phyloP scores from a whole-genome alignment of 2,797 vertebrate genomes.

The Carapus acus region DNA sequence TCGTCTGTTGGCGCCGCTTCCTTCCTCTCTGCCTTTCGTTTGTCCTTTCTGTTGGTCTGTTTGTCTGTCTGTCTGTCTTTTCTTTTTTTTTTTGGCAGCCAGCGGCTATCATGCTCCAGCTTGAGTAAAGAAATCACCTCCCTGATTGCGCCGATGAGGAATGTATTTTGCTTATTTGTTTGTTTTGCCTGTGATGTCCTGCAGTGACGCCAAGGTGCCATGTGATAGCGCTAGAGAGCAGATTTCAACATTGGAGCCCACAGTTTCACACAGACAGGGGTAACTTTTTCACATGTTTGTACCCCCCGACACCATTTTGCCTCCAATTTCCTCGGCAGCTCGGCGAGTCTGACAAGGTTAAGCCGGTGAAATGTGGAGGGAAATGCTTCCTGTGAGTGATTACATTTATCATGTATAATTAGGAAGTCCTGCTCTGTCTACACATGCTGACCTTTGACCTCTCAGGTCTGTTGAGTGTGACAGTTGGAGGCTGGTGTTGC shows the following conservation, averaged over 20 bases:
- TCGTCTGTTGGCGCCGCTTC: conserved; percentile 45
- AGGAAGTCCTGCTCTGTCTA: conserved; percentile 66
- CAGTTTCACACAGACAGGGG: neutral
- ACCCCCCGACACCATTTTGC: conserved; percentile 16
- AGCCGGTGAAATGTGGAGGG: conserved; percentile 59
- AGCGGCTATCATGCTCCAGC: conserved; percentile 55
- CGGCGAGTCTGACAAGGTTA: conserved; percentile 63
- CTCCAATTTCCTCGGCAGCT: conserved; percentile 17
- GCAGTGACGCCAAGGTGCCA: neutral
- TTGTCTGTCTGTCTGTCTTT: too few relatives aligned
- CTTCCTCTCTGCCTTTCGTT: too few relatives aligned
- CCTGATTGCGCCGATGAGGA: conserved; percentile 35
- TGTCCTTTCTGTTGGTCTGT: too few relatives aligned
- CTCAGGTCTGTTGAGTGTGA: conserved; percentile 41
- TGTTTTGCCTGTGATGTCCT: neutral
- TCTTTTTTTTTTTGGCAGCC: too few relatives aligned
- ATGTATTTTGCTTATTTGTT: conserved; percentile 46
- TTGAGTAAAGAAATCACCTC: conserved; percentile 33
- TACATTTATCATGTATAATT: conserved; percentile 72
- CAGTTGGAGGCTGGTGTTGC: conserved; percentile 54
- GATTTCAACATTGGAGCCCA: neutral
- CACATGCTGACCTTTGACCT: conserved; percentile 60
- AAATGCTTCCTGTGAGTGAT: conserved; percentile 66
- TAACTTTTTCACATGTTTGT: conserved; percentile 3
- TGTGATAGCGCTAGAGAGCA: too few relatives aligned